Percentiles rank a stretch among this genome's conserved stretches.
phyloP scores from a whole-genome alignment of 2,113 vertebrate species.

The Holacanthus passer region DNA sequence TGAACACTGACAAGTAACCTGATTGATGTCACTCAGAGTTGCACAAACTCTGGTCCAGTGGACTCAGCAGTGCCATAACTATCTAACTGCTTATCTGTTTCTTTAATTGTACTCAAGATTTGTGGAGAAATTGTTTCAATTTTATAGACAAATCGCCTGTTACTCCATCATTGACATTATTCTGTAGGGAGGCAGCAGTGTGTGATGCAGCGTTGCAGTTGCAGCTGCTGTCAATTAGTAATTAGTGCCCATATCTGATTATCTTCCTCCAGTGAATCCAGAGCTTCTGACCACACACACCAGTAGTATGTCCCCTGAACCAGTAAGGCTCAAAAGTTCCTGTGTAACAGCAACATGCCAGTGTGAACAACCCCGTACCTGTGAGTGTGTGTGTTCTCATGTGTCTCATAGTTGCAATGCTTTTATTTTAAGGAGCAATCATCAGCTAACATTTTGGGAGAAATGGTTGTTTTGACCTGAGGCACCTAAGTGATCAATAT shows the following conservation, averaged over 20 bases:
- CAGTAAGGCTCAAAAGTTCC: background rate
- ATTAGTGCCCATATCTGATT: background rate
- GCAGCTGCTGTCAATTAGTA: background rate
- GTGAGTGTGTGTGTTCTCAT: background rate
- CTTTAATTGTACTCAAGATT: background rate
- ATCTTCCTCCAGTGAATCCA: background rate
- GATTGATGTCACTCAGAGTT: background rate
- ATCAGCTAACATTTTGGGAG: background rate
- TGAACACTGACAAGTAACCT: background rate
- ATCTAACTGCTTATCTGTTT: background rate
- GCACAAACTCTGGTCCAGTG: background rate
- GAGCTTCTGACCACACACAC: background rate
- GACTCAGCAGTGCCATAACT: background rate
- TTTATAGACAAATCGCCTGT: background rate
- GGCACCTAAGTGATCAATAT: background rate
- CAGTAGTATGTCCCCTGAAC: background rate
- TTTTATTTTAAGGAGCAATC: background rate
- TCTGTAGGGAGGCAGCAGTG: constrained; percentile 6
- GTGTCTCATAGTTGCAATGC: background rate
- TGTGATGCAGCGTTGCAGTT: background rate
- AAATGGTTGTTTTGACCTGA: background rate
- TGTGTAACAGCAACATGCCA: background rate
- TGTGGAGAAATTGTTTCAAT: background rate
- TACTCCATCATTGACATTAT: background rate
- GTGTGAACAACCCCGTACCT: background rate